Percentiles rank a stretch among this genome's conserved stretches.
Conservation (phyloP, 2,888 invertebrate genomes). For the Stenolophus ochropezus region DNA sequence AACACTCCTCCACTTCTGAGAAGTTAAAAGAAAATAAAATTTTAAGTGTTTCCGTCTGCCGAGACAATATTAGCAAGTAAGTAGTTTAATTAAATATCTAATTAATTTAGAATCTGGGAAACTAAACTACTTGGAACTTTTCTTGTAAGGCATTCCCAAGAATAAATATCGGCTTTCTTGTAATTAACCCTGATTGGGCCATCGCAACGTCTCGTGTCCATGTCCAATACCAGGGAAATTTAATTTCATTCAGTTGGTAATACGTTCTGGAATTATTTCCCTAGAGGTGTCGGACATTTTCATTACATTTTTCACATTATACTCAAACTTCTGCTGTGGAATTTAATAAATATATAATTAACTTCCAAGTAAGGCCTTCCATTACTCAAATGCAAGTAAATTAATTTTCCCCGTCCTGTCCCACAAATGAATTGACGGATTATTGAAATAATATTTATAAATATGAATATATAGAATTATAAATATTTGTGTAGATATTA, state of each 20-base stretch:
- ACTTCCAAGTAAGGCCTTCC: no score
- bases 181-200: not conserved
- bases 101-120: not conserved
- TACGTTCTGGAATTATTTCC: not conserved
- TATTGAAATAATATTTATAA: not conserved
- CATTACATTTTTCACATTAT: not conserved
- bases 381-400: no score
- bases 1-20: not conserved
- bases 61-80: not conserved
- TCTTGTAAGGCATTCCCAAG: not conserved
- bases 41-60: not conserved
- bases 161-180: not conserved
- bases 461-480: not conserved
- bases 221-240: not conserved
- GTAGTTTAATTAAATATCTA: slow-evolving; percentile 7
- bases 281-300: not conserved
- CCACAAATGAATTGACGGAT: not conserved
- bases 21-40: not conserved
- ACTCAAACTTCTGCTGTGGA: not conserved
- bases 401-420: no score
- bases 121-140: not conserved
- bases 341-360: not conserved
- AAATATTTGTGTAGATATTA: not conserved
- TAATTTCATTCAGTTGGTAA: not conserved
- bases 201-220: not conserved